Conservation (phyloP, 2,888 invertebrate species). For the Conchocele bisecta region DNA sequence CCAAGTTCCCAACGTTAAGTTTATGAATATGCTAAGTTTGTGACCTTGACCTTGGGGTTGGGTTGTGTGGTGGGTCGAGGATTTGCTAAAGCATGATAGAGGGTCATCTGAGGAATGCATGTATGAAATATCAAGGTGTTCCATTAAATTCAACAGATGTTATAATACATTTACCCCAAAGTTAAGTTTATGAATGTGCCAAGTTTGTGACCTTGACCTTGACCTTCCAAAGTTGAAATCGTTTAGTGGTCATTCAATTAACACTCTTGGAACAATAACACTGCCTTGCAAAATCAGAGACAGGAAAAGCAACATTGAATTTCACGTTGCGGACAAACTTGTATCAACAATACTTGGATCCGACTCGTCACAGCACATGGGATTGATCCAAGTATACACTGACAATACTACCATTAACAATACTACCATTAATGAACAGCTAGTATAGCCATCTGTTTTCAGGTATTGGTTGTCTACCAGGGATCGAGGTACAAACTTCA, state of each 20-base stretch:
- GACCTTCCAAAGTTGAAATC: constrained; percentile 36
- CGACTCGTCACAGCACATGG: constrained; percentile 28
- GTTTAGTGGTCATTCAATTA: constrained; percentile 38
- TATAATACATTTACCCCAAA: too few relatives aligned
- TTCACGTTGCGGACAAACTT: constrained; percentile 33
- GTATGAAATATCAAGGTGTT: too few relatives aligned
- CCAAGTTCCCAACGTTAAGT: too few relatives aligned
- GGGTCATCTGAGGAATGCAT: too few relatives aligned
- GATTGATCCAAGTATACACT: constrained; percentile 18
- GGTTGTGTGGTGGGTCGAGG: too few relatives aligned
- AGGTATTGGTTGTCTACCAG: constrained; percentile 45
- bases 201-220: too few relatives aligned
- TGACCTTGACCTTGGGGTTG: too few relatives aligned
- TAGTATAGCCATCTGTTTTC: constrained; percentile 31
- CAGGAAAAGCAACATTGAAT: constrained; percentile 7
- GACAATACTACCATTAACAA: too few relatives aligned
- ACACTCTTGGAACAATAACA: constrained; percentile 16
- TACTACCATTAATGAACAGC: constrained; percentile 9
- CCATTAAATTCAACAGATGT: too few relatives aligned
- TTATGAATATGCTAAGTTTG: too few relatives aligned
- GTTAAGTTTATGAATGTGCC: too few relatives aligned
- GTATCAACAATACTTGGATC: constrained; percentile 33
- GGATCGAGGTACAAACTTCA: constrained; percentile 28
- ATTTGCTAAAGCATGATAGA: too few relatives aligned
- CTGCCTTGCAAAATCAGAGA: constrained; percentile 17